phyloP scores from a whole-genome alignment of 2,113 vertebrate genomes.

The Strix aluco region DNA sequence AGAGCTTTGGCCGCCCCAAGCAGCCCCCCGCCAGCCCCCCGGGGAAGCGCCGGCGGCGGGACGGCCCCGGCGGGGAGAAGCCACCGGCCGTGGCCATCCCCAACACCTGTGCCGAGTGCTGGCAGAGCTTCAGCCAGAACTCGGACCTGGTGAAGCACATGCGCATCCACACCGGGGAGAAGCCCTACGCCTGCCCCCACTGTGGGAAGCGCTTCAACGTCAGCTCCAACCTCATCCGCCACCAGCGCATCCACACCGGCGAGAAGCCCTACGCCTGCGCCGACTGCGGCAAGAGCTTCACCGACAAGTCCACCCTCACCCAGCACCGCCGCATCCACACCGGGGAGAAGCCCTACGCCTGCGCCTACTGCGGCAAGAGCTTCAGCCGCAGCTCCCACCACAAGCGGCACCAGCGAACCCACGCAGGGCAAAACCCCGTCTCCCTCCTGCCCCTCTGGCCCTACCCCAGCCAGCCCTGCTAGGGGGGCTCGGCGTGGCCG shows the following conservation, averaged over 20 bases:
- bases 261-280: slow-evolving; percentile 77
- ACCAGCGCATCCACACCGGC: slow-evolving; percentile 73
- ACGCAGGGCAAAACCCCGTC: background rate
- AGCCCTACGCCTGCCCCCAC: background rate
- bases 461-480: background rate
- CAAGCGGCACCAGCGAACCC: background rate
- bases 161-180: background rate
- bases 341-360: slow-evolving; percentile 81
- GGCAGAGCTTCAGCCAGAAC: slow-evolving; percentile 51
- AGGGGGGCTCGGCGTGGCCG: no score
- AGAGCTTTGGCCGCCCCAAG: slow-evolving; percentile 56
- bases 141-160: slow-evolving; percentile 37
- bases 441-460: background rate
- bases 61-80: background rate
- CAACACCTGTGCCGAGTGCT: slow-evolving; percentile 23
- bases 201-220: background rate
- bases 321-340: slow-evolving; percentile 82
- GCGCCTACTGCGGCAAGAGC: background rate
- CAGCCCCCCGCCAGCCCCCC: background rate
- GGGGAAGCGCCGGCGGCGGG: background rate
- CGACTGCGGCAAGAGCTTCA: background rate
- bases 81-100: background rate
- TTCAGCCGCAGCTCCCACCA: background rate
- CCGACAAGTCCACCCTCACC: no score
- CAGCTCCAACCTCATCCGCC: background rate